Percentiles rank a stretch among this genome's conserved stretches.
phyloP scores from a whole-genome alignment of 1,140 invertebrate genomes.

The Heterodera carotae region DNA sequence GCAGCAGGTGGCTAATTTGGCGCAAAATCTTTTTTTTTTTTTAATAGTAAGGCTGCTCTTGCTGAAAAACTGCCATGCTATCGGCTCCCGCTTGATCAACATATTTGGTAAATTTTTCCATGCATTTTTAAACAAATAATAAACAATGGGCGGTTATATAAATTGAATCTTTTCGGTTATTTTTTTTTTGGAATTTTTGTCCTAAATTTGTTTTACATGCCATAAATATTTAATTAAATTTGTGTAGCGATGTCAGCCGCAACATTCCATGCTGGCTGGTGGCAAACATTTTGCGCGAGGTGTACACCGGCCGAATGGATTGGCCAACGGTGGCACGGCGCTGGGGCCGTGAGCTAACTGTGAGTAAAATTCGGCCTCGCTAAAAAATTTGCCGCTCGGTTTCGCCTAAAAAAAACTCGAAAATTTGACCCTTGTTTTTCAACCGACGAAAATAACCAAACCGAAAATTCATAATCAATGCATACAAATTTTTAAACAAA shows the following conservation, averaged over 20 bases:
- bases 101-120: not conserved
- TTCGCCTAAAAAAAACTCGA: not conserved
- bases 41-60: not conserved
- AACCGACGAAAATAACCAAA: no score
- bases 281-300: not conserved
- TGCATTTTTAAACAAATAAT: no score
- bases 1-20: no score
- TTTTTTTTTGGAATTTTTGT: no score
- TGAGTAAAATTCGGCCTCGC: not conserved
- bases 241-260: not conserved
- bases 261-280: not conserved
- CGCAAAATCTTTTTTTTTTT: not conserved
- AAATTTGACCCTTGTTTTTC: no score
- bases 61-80: not conserved
- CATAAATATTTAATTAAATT: not conserved
- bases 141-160: no score
- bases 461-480: no score
- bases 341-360: not conserved
- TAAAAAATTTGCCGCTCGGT: no score
- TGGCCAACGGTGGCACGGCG: not conserved
- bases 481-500: not conserved
- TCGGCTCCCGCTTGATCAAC: not conserved
- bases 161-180: no score
- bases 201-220: no score
- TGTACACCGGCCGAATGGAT: not conserved